A percentile compares a stretch with the other conserved stretches of the same genome.
These are phyloP conservation scores for Pammene aurita DNA, from an alignment of 2,888 invertebrate genomes.

Conservation along the genomic window DNA sequence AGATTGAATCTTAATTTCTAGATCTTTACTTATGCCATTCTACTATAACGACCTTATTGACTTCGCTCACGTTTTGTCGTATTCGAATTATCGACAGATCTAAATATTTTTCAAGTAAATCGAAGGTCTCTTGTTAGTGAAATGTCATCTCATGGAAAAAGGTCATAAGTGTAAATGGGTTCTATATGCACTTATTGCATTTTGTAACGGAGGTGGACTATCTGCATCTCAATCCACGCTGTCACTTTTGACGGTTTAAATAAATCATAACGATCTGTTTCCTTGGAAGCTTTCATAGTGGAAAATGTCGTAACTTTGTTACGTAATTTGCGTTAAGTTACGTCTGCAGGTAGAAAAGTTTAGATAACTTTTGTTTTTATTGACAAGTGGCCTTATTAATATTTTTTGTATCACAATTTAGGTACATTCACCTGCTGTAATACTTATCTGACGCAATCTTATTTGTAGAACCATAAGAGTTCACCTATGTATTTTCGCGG, in stretches of 20 bases:
- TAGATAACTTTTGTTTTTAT: slow-evolving; percentile 8
- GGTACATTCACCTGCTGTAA: too few relatives aligned
- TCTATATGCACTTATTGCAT: background rate
- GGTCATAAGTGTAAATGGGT: background rate
- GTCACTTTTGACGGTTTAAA: slow-evolving; percentile 38
- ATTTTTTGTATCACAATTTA: background rate
- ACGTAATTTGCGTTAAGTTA: slow-evolving; percentile 25
- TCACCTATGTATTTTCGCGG: too few relatives aligned
- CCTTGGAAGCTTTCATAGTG: slow-evolving; percentile 24
- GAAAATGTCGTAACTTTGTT: slow-evolving; percentile 22
- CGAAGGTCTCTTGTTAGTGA: slow-evolving; percentile 41
- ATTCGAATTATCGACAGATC: slow-evolving; percentile 39
- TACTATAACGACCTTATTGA: slow-evolving; percentile 8
- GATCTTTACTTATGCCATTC: slow-evolving; percentile 18
- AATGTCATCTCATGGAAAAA: slow-evolving; percentile 23
- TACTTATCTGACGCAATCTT: too few relatives aligned
- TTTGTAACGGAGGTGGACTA: background rate
- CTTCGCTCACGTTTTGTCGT: slow-evolving; percentile 29
- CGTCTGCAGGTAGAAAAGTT: background rate
- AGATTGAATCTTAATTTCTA: slow-evolving; percentile 3
- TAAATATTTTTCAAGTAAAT: slow-evolving; percentile 41
- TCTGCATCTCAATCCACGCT: slow-evolving; percentile 37
- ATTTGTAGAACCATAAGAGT: too few relatives aligned
- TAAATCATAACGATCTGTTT: slow-evolving; percentile 39
- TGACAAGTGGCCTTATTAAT: background rate